phyloP scores from a whole-genome alignment of 2,113 vertebrate species.

The Chunga burmeisteri region DNA sequence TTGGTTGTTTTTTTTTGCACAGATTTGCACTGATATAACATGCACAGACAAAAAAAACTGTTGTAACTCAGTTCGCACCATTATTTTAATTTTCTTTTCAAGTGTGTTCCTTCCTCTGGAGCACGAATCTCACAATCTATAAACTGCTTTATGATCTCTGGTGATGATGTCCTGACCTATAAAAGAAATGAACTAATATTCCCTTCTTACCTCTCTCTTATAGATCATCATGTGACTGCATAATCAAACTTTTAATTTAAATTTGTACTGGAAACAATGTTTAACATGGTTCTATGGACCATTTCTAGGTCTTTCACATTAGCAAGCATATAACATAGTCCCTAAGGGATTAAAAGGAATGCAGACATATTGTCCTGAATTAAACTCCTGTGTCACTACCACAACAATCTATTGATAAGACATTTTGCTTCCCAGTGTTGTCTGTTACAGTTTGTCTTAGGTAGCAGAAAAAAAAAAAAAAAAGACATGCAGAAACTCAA shows the following conservation, averaged over 20 bases:
- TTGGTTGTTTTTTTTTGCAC: neutral
- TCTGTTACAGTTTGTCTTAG: neutral
- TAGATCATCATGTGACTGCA: neutral
- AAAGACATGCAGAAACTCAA: neutral
- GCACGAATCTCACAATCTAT: neutral
- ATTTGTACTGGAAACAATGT: neutral
- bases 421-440: neutral
- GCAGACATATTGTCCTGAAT: neutral
- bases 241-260: neutral
- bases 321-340: neutral
- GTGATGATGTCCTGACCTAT: neutral
- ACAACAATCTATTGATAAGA: neutral
- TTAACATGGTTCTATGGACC: neutral
- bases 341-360: neutral
- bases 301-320: neutral
- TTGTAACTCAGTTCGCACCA: neutral
- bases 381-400: neutral
- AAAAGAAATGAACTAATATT: neutral
- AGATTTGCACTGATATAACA: neutral
- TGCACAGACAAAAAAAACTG: neutral
- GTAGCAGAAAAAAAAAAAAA: neutral
- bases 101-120: neutral
- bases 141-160: neutral
- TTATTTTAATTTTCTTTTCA: neutral
- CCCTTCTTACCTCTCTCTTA: neutral